Evolutionary conservation across 2,888 invertebrate species (phyloP), one percentile per base, ranked within the genome.

Genomic region (Drosophila peninsularis): DNA sequence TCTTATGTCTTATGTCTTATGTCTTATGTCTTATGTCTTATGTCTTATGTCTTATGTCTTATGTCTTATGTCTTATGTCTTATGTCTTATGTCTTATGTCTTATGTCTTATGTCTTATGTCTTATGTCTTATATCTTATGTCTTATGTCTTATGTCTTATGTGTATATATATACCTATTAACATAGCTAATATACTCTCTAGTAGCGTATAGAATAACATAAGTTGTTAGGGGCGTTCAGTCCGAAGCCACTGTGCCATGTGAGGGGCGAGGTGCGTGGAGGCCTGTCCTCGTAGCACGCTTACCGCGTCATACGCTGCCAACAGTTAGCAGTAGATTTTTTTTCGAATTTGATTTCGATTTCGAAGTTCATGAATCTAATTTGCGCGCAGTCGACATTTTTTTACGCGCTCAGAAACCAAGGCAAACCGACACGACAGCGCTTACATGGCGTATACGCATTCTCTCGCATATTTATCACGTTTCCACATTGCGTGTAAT

Each of bases 371-470:
- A 73, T 78, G 70, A 78, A 71, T 75, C 72, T 75, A 77, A 88
- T 88, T 82, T 87, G 75, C 72, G 76, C 74, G 71, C 64, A 74
- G 37, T 57, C 62, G 75, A 60, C 71, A 37, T 44, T 54, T 58
- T 61, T 41, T 19, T 64, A 66, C 60, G 56, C 64, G 37, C 45
- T 49, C n/a, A 34, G 56, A 55, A 27, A 19, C 60, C 81, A 82
- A 82, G 86, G 81, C 84, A 42, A 65, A 37, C 41, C 32, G 44
- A 63, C 52, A 62, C 55, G 63, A 37, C 45, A 24, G n/a, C 14
- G 73, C 66, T 88, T 88, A 85, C 83, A 88, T 79, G 72, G 62
- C 82, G 82, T 78, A 82, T 84, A 66, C 71, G 76, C 79, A 81
- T 72, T 87, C 61, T 63, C 62, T 64, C 61, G 72, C 57, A 62